Evolutionary conservation across 2,113 vertebrate species (phyloP), one percentile per base, ranked within the genome.

Genomic region (Myrmecobius fasciatus): DNA sequence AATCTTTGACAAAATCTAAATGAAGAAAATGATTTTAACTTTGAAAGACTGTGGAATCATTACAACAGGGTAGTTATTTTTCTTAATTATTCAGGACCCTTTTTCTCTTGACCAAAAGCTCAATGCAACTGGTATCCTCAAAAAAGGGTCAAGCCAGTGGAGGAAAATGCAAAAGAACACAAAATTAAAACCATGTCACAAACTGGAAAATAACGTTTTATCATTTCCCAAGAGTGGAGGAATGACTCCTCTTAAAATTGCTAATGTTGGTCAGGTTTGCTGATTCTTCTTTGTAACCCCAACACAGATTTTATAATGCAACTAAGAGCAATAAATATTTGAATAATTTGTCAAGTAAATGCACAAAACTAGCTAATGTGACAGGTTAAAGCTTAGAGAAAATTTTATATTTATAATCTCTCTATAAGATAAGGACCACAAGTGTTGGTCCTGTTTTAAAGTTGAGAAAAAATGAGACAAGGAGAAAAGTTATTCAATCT

Each of bases 201-300:
- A 96, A 93, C 36, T n/a, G 56, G 89, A 96, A 96, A 46, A 92
- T 52, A 60, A 36, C 31, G 60, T 90, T 93, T 95, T 92, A 92
- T 89, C 96, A 92, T 96, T 89, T 94, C 95, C 43, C 31, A 51
- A 56, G 89, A 48, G 25, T 53, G 89, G 94, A 91, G 51, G 92
- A 56, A 96, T 93, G 94, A 83, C 67, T 43, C 92, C 88, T 31
- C 96, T 96, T 93, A 93, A 96, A 97, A 96, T 97, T 96, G 96
- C 93, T 96, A 95, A 95, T 93, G 94, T 92, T 83, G 51, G 94
- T 89, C 89, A 92, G 93, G 95, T 91, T 96, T 97, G 96, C 90
- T 98, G 95, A 97, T 53, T 97, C 95, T 97, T 95, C 46, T 88
- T 14, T 93, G 90, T 94, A 96, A 96, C 90, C 93, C 97, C 95